Evolutionary conservation across 2,888 invertebrate species (phyloP), one percentile per base, ranked within the genome.

Genomic region (Ormia ochracea): DNA sequence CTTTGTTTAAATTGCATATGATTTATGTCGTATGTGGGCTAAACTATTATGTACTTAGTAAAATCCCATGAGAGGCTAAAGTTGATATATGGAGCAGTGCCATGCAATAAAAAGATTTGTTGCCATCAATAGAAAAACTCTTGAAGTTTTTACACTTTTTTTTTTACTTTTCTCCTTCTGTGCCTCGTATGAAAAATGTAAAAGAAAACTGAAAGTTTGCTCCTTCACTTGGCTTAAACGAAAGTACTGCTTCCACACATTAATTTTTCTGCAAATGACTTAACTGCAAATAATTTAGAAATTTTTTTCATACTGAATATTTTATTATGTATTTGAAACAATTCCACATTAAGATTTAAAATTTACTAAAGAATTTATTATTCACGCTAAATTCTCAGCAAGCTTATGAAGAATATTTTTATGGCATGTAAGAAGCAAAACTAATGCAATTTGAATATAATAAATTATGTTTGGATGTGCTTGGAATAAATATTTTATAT

Each of bases 101-200:
- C 73, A 73, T 38, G 73, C 73, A 61, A 61, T 70, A 41, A 41
- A 70, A 70, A 52, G 58, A 70, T 58, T 58, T 59, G 59, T 38
- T 43, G 23, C 45, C 45, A 10, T 23, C 23, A 14, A 38, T 14
- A 43, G 21, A 31, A 68, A 68, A 33, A 23, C n/a, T 7, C 33
- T 36, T 23, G 14, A 63, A 63, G 5, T 63, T 63, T 14, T 31
- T 45, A 45, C 12, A 45, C 4, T 41, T 33, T n/a, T 19, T 54
- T 12, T 6, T 33, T 6, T 41, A 0, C 6, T 17, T 17, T 41
- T 17, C 17, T 41, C 1, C 4, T 38, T 41, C 3, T 1, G 14
- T 7, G 1, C 2, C 17, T 1, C 17, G 3, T 17, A 41, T 17
- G 7, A 41, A 41, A 17, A 3, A 7, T 5, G n/a, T 4, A 2